Percentiles rank a stretch among this genome's conserved stretches.
Conservation (phyloP, 2,888 invertebrate genomes). For the Cheilosia vulpina region DNA sequence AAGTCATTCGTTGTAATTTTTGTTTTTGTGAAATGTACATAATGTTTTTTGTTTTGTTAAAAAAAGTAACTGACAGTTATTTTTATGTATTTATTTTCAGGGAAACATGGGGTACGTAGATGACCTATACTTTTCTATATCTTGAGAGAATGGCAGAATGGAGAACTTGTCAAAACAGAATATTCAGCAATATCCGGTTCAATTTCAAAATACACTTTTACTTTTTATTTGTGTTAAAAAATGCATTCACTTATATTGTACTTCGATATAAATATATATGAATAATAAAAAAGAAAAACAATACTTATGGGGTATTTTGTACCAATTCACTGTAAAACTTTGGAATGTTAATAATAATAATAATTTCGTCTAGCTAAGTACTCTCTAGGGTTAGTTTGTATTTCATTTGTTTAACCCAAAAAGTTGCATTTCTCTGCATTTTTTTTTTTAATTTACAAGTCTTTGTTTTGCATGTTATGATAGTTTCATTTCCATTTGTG, state of each 20-base stretch:
- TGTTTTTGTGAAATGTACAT: slow-evolving; percentile 26
- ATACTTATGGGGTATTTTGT: background rate
- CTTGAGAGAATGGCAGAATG: slow-evolving; percentile 1
- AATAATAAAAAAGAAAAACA: slow-evolving; percentile 25
- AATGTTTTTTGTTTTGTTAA: slow-evolving; percentile 5
- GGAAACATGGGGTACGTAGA: slow-evolving; percentile 31
- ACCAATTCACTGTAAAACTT: slow-evolving; percentile 37
- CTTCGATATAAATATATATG: background rate
- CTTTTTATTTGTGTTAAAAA: slow-evolving; percentile 42
- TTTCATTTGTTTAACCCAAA: slow-evolving; percentile 14
- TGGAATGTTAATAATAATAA: slow-evolving; percentile 25
- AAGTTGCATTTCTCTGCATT: slow-evolving; percentile 49
- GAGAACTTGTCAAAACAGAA: slow-evolving; percentile 41
- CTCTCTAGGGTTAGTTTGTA: slow-evolving; percentile 35
- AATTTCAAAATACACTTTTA: slow-evolving; percentile 70
- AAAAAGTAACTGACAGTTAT: background rate
- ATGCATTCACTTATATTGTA: slow-evolving; percentile 43
- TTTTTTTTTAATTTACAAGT: slow-evolving; percentile 12
- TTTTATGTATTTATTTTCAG: slow-evolving; percentile 35
- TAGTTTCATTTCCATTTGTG: background rate
- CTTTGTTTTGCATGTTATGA: slow-evolving; percentile 30
- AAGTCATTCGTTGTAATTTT: slow-evolving; percentile 38
- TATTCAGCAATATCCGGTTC: slow-evolving; percentile 3
- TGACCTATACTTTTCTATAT: slow-evolving; percentile 23
- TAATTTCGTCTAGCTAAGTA: slow-evolving; percentile 16